phyloP scores from a whole-genome alignment of 2,797 vertebrate genomes.

The Jordanella pulchra region DNA sequence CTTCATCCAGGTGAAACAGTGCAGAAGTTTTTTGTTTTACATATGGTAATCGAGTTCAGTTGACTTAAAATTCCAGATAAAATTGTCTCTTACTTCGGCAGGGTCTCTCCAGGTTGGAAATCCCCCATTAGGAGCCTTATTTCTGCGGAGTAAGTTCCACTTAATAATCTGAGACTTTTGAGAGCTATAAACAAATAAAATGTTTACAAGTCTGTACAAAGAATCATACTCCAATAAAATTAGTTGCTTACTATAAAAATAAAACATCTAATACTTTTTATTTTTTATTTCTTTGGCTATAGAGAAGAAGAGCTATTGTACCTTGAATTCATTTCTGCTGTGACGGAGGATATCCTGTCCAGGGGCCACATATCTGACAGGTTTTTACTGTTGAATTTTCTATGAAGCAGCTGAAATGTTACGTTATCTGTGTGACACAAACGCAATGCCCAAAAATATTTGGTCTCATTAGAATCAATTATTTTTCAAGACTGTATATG shows the following conservation, averaged over 20 bases:
- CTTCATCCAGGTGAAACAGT: constrained; percentile 67
- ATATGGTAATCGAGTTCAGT: constrained; percentile 12
- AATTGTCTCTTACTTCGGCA: constrained; percentile 38
- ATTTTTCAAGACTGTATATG: background rate
- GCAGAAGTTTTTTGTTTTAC: background rate
- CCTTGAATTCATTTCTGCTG: constrained; percentile 89
- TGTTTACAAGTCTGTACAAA: background rate
- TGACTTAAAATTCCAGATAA: constrained; percentile 5
- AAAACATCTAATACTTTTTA: constrained; percentile 3
- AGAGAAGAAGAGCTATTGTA: constrained; percentile 92
- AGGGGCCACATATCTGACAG: constrained; percentile 90
- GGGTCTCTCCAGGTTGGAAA: constrained; percentile 62
- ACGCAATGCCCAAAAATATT: background rate
- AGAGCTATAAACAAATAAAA: background rate
- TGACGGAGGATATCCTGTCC: constrained; percentile 91
- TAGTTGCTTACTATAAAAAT: background rate
- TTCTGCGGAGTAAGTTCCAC: constrained; percentile 76
- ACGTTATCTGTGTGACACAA: background rate
- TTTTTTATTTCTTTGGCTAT: constrained; percentile 30
- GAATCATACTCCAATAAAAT: background rate
- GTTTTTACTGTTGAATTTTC: constrained; percentile 65
- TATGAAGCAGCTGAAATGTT: constrained; percentile 3
- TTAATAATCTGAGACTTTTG: background rate
- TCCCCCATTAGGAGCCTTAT: constrained; percentile 66
- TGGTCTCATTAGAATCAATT: background rate